phyloP scores from a whole-genome alignment of 1,140 invertebrate genomes.

The Drosophila aff. region DNA sequence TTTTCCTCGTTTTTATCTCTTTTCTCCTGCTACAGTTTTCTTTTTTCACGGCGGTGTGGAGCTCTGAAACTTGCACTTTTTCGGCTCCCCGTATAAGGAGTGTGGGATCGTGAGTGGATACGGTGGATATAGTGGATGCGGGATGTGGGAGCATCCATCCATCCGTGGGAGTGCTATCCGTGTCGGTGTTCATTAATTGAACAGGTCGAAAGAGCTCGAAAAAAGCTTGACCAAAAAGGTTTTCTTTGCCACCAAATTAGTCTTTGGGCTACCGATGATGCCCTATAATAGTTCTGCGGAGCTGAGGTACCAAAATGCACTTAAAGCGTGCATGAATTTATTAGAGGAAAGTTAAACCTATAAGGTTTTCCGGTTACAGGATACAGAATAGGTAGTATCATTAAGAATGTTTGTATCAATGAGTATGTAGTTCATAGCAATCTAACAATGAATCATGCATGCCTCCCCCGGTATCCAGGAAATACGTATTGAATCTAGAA shows the following conservation, averaged over 20 bases:
- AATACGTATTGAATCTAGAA: background rate
- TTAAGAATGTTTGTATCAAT: background rate
- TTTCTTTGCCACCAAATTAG: too few relatives aligned
- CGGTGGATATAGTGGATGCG: background rate
- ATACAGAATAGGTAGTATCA: background rate
- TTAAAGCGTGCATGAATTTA: background rate
- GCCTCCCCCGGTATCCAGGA: background rate
- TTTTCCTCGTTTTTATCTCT: constrained; percentile 27
- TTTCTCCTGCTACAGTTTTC: constrained; percentile 13
- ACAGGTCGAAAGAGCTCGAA: constrained; percentile 13
- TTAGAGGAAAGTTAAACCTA: too few relatives aligned
- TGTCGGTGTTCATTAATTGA: constrained; percentile 45
- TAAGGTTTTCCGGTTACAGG: background rate
- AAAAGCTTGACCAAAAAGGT: constrained; percentile 14
- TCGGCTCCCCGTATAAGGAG: background rate
- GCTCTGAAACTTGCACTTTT: constrained; percentile 70
- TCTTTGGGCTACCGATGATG: constrained; percentile 2
- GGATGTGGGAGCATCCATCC: background rate
- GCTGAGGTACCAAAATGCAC: background rate
- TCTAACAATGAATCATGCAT: constrained; percentile 4
- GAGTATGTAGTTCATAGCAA: background rate
- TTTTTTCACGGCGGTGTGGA: constrained; percentile 16
- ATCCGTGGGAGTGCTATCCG: constrained; percentile 27
- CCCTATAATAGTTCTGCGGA: background rate
- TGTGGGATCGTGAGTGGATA: constrained; percentile 1